Percentiles rank a stretch among this genome's conserved stretches.
Evolutionary conservation across 1,140 invertebrate species (phyloP).

Genomic region (Aphaenogaster rudis): DNA sequence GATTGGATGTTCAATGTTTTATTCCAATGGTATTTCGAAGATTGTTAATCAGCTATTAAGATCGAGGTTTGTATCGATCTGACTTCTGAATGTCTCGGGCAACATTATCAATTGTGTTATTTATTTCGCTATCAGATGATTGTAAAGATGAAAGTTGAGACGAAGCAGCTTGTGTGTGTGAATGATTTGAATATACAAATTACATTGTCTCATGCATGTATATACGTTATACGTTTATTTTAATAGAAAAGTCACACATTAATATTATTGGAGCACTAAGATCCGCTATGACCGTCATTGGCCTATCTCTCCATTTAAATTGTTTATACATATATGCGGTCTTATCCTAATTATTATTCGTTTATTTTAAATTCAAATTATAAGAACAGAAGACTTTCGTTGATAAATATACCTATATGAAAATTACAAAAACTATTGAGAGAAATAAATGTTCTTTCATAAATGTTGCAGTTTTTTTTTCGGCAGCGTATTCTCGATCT

Average conservation of each 20-base stretch:
- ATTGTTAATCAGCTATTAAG: not conserved
- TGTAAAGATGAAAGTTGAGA: not conserved
- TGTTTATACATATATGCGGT: too few relatives aligned
- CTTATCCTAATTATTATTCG: too few relatives aligned
- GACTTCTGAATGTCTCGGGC: not conserved
- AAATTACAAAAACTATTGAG: not conserved
- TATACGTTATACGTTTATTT: not conserved
- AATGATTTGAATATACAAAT: conserved; percentile 12
- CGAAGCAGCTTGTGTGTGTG: not conserved
- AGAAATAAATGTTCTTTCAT: not conserved
- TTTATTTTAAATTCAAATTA: conserved; percentile 36
- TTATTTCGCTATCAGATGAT: not conserved
- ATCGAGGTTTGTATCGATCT: not conserved
- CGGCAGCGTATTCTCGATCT: not conserved
- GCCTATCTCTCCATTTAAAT: too few relatives aligned
- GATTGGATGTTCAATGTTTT: not conserved
- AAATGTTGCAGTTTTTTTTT: not conserved
- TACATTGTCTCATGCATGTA: not conserved
- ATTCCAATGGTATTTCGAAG: not conserved
- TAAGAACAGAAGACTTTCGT: conserved; percentile 14
- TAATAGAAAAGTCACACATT: not conserved
- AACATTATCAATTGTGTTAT: not conserved
- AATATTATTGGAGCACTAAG: too few relatives aligned
- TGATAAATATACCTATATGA: conserved; percentile 1
- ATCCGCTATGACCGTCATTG: too few relatives aligned